These are phyloP conservation scores for Otis tarda DNA, from an alignment of 2,113 vertebrate genomes.

Conservation along the genomic window DNA sequence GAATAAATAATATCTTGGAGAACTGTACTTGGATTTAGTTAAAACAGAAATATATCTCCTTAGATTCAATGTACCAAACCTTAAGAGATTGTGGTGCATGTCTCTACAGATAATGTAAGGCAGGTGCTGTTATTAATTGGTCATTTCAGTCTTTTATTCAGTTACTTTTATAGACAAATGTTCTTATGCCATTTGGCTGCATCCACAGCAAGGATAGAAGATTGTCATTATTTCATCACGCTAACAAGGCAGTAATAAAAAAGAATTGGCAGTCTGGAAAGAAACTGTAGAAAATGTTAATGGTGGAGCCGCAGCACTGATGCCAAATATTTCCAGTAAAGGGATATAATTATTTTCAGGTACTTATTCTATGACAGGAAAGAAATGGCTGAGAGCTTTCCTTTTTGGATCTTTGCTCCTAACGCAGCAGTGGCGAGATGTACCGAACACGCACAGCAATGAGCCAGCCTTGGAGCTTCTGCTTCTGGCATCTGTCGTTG, in stretches of 20 bases:
- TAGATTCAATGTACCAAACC: not conserved
- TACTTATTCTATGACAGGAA: slow-evolving; percentile 36
- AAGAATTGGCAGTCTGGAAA: slow-evolving; percentile 47
- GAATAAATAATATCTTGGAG: not conserved
- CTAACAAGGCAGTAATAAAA: slow-evolving; percentile 63
- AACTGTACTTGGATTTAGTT: slow-evolving; percentile 11
- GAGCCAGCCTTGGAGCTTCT: slow-evolving; percentile 16
- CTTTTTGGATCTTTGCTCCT: slow-evolving; percentile 4
- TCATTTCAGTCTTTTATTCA: not conserved
- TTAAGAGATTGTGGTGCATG: not conserved
- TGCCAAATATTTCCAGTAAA: slow-evolving; percentile 59
- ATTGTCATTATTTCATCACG: slow-evolving; percentile 43
- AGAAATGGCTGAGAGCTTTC: slow-evolving; percentile 19
- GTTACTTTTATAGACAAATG: slow-evolving; percentile 22
- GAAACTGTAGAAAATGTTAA: slow-evolving; percentile 44
- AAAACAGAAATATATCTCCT: not conserved
- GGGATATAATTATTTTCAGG: slow-evolving; percentile 52
- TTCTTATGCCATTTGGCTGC: slow-evolving; percentile 59
- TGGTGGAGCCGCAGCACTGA: slow-evolving; percentile 1
- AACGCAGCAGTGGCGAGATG: not conserved
- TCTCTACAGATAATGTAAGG: not conserved
- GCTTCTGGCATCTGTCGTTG: not conserved
- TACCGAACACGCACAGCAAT: not conserved
- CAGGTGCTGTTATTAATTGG: slow-evolving; percentile 38
- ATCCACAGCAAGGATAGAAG: not conserved